Percentiles rank a stretch among this genome's conserved stretches.
Evolutionary conservation across 2,797 vertebrate genomes (phyloP).

Genomic region (Nasua narica): DNA sequence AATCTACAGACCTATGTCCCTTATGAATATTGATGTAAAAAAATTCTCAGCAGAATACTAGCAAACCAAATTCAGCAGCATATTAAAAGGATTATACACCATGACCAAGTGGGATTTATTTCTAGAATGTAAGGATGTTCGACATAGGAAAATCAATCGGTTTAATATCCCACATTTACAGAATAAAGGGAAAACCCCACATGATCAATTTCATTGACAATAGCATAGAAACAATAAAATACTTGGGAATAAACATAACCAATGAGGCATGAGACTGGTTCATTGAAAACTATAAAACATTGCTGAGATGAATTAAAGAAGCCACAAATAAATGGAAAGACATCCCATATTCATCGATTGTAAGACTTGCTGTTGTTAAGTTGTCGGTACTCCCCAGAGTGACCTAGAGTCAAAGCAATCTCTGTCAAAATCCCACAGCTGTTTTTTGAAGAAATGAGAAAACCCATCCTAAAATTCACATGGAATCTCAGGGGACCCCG

Average conservation of each 20-base stretch:
- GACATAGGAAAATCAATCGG: slow-evolving; percentile 15
- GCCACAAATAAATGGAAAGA: not conserved
- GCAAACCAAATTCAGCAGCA: not conserved
- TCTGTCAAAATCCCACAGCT: not conserved
- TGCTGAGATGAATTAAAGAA: not conserved
- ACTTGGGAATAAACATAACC: not conserved
- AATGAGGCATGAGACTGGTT: not conserved
- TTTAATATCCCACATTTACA: not conserved
- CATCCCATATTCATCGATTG: not conserved
- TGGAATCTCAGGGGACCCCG: not conserved
- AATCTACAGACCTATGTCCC: not conserved
- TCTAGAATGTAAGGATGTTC: not conserved
- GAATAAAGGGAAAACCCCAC: not conserved
- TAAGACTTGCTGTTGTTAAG: not conserved
- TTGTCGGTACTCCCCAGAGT: not conserved
- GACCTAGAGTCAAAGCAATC: not conserved
- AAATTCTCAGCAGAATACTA: not conserved
- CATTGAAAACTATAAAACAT: not conserved
- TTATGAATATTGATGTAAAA: not conserved
- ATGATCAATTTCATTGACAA: not conserved
- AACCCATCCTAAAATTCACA: not conserved
- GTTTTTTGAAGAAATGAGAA: slow-evolving; percentile 22
- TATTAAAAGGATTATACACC: not conserved
- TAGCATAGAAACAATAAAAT: not conserved
- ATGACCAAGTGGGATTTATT: not conserved